phyloP scores from a whole-genome alignment of 2,888 invertebrate genomes.

The Drosophila lutescens region DNA sequence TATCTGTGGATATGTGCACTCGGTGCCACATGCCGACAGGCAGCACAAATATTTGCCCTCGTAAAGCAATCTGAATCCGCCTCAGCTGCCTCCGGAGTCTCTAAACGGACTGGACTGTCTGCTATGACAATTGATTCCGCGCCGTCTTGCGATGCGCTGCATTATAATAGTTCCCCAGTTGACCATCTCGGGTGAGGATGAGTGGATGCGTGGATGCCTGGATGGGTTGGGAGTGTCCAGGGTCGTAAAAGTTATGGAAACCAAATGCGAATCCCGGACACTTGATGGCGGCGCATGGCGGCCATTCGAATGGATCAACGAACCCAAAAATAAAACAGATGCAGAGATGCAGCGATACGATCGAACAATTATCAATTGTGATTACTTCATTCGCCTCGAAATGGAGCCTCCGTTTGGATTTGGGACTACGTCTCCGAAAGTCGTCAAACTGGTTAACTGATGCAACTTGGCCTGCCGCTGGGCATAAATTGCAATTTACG shows the following conservation, averaged over 20 bases:
- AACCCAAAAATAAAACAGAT: constrained; percentile 36
- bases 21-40: constrained; percentile 69
- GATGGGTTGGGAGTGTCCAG: constrained; percentile 33
- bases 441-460: constrained; percentile 48
- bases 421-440: not conserved
- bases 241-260: constrained; percentile 53
- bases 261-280: constrained; percentile 52
- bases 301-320: constrained; percentile 55
- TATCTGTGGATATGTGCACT: constrained; percentile 7
- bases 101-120: constrained; percentile 36
- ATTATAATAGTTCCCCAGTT: constrained; percentile 36
- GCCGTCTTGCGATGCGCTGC: constrained; percentile 28
- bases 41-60: constrained; percentile 69
- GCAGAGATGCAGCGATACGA: constrained; percentile 27
- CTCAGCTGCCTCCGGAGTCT: constrained; percentile 47
- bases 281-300: constrained; percentile 26
- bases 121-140: constrained; percentile 54
- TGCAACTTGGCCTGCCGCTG: constrained; percentile 48
- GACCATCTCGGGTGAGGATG: constrained; percentile 36
- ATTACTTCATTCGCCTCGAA: constrained; percentile 52
- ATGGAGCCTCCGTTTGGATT: constrained; percentile 36
- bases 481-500: constrained; percentile 73
- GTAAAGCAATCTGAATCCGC: constrained; percentile 22
- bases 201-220: constrained; percentile 20
- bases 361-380: constrained; percentile 30